Base-by-base conservation (phyloP, 2,113 vertebrate genomes). In the Poecilia latipinna region DNA sequence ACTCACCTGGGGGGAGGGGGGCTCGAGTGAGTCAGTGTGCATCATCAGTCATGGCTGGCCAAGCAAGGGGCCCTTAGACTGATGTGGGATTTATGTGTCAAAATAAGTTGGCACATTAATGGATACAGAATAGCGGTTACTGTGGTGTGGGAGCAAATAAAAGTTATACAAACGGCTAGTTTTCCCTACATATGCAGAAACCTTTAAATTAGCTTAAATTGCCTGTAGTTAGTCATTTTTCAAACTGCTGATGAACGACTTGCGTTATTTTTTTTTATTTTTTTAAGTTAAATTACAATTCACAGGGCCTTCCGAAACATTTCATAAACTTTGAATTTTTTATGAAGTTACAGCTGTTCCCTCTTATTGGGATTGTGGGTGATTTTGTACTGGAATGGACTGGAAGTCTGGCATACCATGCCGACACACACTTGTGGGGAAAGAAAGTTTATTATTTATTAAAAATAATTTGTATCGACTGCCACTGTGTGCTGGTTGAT, bases 1-100 rank as follows among this genome's bases (percentile, higher is more conserved):
- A 96, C 94, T 95, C 94, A 95, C 80, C 89, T 93, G 91, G 93
- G 91, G 94, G 94, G 84, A 81, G 86, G 75, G 75, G 94, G 93
- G 48, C 11, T 57, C 10, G 31, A 88, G 93, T 96, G 96, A 96
- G 77, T 89, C 92, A 96, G 91, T 87, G 89, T 94, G 92, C 95
- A 89, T 94, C 94, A 94, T 95, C 92, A 93, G 88, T 95, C 94
- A 91, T 65, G 90, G 83, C 93, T 88, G 79, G 87, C 84, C 84
- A 84, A 73, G 22, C 74, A 75, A 37, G 72, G 88, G 91, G 83
- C 78, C 82, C 77, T 84, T 26, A 82, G 54, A 73, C 39, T 70
- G 44, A 65, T 61, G 62, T 64, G 74, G 70, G 70, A 65, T 64
- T 63, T 44, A 60, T 78, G 19, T 29, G 76, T 12, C n/a, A 79